phyloP scores from a whole-genome alignment of 2,888 invertebrate species.

The Penaeus monodon region DNA sequence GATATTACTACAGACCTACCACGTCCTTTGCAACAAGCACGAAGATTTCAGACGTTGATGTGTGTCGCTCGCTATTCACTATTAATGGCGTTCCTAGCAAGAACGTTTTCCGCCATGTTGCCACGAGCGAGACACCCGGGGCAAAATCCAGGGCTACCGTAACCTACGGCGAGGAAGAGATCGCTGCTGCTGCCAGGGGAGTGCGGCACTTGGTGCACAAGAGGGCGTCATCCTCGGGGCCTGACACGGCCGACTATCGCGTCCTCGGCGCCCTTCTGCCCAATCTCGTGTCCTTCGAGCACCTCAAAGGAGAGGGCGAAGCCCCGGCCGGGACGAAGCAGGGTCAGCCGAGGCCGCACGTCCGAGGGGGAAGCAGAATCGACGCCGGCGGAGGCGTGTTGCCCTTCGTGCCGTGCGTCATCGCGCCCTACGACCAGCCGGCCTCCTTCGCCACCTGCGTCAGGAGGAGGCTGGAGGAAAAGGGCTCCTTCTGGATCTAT shows the following conservation, averaged over 20 bases:
- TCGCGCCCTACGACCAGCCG: background rate
- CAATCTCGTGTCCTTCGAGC: slow-evolving; percentile 4
- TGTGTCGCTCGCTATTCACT: background rate
- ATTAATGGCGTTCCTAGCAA: background rate
- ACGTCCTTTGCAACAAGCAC: too few relatives aligned
- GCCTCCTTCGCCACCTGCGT: slow-evolving; percentile 18
- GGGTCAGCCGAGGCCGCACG: background rate
- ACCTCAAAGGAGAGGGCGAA: background rate
- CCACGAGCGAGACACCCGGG: too few relatives aligned
- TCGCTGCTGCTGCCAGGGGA: too few relatives aligned
- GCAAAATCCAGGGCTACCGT: too few relatives aligned
- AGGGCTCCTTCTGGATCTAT: background rate
- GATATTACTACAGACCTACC: too few relatives aligned
- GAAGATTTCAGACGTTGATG: too few relatives aligned
- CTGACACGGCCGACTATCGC: slow-evolving; percentile 8
- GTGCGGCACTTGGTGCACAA: background rate
- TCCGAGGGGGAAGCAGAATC: slow-evolving; percentile 19
- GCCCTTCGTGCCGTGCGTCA: slow-evolving; percentile 20
- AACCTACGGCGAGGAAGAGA: too few relatives aligned
- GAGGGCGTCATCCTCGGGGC: background rate
- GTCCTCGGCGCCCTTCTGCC: slow-evolving; percentile 9
- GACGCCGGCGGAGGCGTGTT: slow-evolving; percentile 16
- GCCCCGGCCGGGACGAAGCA: background rate
- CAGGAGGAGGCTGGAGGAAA: slow-evolving; percentile 2
- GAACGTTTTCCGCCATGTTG: background rate